phyloP scores from a whole-genome alignment of 2,113 vertebrate genomes.

The Carollia perspicillata region DNA sequence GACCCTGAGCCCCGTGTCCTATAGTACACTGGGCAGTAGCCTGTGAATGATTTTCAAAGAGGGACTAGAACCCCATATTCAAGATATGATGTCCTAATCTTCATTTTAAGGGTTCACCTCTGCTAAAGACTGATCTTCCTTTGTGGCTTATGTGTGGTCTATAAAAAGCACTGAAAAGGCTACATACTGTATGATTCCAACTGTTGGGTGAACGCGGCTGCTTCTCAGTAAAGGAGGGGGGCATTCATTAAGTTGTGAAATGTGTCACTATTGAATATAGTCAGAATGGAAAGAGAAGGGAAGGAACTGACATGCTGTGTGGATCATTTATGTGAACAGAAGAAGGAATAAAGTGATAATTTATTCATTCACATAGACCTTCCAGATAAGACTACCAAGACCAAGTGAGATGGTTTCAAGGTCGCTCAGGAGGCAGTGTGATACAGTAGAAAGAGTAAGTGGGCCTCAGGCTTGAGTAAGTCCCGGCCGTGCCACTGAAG shows the following conservation, averaged over 20 bases:
- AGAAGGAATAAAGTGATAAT: neutral
- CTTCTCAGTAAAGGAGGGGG: neutral
- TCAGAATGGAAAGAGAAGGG: neutral
- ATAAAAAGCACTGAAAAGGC: neutral
- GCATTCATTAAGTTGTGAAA: neutral
- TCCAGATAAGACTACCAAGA: neutral
- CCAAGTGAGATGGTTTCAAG: neutral
- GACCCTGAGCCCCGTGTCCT: neutral
- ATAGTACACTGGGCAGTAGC: neutral
- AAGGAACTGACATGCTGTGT: neutral
- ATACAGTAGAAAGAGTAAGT: neutral
- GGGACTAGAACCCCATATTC: neutral
- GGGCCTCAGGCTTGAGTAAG: neutral
- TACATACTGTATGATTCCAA: neutral
- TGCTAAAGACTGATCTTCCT: neutral
- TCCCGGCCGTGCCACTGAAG: neutral
- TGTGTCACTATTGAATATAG: neutral
- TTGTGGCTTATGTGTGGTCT: neutral
- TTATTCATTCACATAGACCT: neutral
- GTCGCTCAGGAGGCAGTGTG: rapidly evolving
- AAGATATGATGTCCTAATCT: neutral
- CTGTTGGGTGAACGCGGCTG: neutral
- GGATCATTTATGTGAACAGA: neutral
- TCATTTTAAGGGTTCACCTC: neutral
- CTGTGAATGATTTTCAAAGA: neutral